Conservation (phyloP, 2,888 invertebrate genomes). For the Neoaliturus tenellus region DNA sequence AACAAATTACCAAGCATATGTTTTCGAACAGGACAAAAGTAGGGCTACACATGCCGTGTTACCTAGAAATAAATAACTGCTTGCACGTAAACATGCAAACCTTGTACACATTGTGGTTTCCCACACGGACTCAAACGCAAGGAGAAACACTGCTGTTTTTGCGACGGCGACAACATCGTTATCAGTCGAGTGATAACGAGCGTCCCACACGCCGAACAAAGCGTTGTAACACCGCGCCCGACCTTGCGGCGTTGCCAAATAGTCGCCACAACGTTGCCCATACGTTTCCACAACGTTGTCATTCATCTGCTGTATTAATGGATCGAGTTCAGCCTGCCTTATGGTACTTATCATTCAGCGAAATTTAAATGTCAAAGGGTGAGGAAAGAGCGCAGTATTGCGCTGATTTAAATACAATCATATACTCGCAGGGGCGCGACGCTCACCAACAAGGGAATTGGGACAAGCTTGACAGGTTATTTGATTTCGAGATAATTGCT, state of each 20-base stretch:
- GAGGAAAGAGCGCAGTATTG: neutral
- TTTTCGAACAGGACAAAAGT: no score
- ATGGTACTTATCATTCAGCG: conserved; percentile 18
- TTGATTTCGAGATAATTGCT: no score
- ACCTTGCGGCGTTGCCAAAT: neutral
- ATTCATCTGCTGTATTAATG: conserved; percentile 13
- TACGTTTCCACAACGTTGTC: neutral
- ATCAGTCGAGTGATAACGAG: neutral
- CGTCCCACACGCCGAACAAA: neutral
- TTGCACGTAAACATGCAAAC: no score
- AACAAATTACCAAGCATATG: no score
- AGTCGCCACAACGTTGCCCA: no score
- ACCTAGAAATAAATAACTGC: no score
- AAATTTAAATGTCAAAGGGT: conserved; percentile 49
- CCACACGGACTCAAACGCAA: no score
- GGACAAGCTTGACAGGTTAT: neutral
- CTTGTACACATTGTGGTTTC: no score
- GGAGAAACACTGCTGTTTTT: no score
- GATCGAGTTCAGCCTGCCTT: conserved; percentile 25
- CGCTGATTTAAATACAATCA: conserved; percentile 50
- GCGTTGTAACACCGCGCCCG: neutral
- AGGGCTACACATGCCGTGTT: no score
- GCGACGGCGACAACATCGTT: no score
- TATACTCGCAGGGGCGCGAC: neutral
- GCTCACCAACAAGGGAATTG: neutral